A percentile compares a stretch with the other conserved stretches of the same genome.
Evolutionary conservation across 2,797 vertebrate genomes (phyloP).

Genomic region (Phrynocephalus guinanensis): DNA sequence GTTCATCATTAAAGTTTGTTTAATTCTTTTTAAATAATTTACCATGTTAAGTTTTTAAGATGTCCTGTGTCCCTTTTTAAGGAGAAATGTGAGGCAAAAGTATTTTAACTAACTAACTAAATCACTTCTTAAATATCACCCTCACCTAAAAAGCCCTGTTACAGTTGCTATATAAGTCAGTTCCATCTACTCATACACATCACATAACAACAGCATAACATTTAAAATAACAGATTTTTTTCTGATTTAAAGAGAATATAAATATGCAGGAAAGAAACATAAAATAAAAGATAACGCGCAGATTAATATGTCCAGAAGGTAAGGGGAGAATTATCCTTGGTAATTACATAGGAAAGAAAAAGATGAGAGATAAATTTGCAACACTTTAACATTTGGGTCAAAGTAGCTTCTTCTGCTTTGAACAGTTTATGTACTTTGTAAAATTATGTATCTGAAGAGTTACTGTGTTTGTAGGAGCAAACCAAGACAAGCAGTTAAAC

Average conservation of each 20-base stretch:
- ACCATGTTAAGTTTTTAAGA: too few species aligned
- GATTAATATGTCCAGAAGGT: too few species aligned
- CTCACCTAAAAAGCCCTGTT: too few species aligned
- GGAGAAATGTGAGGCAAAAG: too few species aligned
- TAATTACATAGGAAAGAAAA: neutral
- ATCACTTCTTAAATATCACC: too few species aligned
- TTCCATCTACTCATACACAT: too few species aligned
- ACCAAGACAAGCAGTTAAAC: constrained; percentile 11
- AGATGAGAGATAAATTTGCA: neutral
- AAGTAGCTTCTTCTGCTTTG: neutral
- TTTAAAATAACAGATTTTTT: constrained; percentile 1
- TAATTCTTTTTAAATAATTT: too few species aligned
- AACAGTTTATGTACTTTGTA: neutral
- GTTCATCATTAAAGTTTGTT: too few species aligned
- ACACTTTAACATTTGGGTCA: neutral
- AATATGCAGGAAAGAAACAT: neutral
- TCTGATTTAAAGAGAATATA: constrained; percentile 1
- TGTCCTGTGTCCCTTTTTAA: too few species aligned
- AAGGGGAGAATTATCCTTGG: neutral
- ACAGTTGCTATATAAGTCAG: too few species aligned
- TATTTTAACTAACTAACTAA: too few species aligned
- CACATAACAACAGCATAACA: neutral
- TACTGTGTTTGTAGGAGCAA: neutral
- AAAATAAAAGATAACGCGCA: neutral
- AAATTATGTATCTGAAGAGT: constrained; percentile 11